phyloP scores from a whole-genome alignment of 2,113 vertebrate genomes.

The Brachionichthys hirsutus region DNA sequence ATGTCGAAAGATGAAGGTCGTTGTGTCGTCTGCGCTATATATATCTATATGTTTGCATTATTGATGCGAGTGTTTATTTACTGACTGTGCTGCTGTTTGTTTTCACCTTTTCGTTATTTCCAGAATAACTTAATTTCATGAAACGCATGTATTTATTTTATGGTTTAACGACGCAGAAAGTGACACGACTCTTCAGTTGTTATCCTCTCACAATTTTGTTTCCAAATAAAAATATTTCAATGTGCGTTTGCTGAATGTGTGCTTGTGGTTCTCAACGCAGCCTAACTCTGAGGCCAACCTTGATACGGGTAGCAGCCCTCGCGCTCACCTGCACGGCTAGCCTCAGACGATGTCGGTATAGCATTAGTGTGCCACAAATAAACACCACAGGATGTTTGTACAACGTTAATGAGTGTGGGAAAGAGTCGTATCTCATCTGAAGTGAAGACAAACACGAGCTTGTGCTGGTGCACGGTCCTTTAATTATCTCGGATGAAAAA shows the following conservation, averaged over 20 bases:
- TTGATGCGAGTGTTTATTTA: slow-evolving; percentile 60
- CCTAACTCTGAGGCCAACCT: slow-evolving; percentile 57
- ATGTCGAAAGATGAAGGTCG: slow-evolving; percentile 3
- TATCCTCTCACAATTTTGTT: slow-evolving; percentile 20
- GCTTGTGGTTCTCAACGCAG: slow-evolving; percentile 22
- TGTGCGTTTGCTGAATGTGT: slow-evolving; percentile 16
- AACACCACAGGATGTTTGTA: slow-evolving; percentile 69
- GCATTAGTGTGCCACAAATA: slow-evolving; percentile 38
- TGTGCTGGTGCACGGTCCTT: slow-evolving; percentile 33
- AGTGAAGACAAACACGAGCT: slow-evolving; percentile 25
- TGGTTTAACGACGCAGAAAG: background rate
- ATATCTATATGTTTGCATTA: slow-evolving; percentile 24
- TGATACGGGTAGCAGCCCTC: slow-evolving; percentile 55
- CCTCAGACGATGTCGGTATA: slow-evolving; percentile 51
- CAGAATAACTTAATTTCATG: background rate
- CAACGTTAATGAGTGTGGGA: slow-evolving; percentile 36
- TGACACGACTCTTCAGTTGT: background rate
- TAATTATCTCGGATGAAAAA: slow-evolving; percentile 47
- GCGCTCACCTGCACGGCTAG: slow-evolving; percentile 31
- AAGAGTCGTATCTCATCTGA: slow-evolving; percentile 40
- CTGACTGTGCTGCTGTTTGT: slow-evolving; percentile 19
- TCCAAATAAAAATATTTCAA: slow-evolving; percentile 37
- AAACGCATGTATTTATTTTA: background rate
- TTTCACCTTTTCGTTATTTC: slow-evolving; percentile 9
- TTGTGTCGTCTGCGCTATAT: background rate